Base-by-base conservation (phyloP, 2,888 invertebrate genomes). In the Gonocerus acuteangulatus region DNA sequence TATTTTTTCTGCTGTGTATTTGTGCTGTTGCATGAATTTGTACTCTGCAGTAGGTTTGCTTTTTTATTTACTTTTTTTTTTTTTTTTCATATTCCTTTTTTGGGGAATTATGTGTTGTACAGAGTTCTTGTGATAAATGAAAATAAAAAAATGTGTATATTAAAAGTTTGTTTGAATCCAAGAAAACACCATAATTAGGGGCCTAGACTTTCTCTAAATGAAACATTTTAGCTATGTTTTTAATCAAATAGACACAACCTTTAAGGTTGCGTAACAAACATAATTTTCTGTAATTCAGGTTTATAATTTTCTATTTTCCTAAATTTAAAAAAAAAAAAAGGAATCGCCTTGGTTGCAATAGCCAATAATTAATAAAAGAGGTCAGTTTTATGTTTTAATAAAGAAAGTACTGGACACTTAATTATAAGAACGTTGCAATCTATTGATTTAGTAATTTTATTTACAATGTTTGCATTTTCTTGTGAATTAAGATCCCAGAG, bases 91-190 rank as follows among this genome's bases (percentile, higher is more conserved):
- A 23, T 36, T 32, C 54, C 48, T 36, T 42, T 36, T 48, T 27
- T 27, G 27, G 27, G 9, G 9, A 6, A 6, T 27, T 27, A 18
- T 48, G 6, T 51, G 57, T 58, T 27, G 27, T 44, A 47, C 52
- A 56, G 34, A 44, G 16, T 48, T 63, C 49, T 63, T 63, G 63
- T 58, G 61, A 63, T 51, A 58, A 57, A 60, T 60, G 60, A 52
- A 32, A 56, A 44, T 27, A 36, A 32, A 36, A 34, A 61, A 39
- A 32, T 45, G 21, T 23, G 36, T 23, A 49, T 7, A 51, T 45
- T 47, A 27, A 48, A 21, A 51, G 21, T 34, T n/a, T 18, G n/a
- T 34, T 36, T 36, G 13, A n/a, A 39, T 15, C 51, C 23, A 18
- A 16, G 36, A 18, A 36, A 51, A 51, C 36, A 51, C 51, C 32